Base-by-base conservation (phyloP, 2,888 invertebrate genomes). In the Anticlea derivata region DNA sequence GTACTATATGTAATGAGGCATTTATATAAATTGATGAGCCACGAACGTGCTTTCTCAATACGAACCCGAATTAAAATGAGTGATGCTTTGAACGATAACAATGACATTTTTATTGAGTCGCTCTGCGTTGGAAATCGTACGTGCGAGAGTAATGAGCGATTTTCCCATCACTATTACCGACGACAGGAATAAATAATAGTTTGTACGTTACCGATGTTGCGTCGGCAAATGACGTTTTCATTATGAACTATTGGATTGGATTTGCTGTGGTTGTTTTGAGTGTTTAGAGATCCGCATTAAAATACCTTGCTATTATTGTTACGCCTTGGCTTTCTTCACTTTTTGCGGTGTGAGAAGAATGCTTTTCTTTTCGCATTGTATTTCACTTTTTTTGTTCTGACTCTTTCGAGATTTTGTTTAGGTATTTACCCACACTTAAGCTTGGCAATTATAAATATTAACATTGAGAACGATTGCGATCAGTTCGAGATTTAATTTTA, bases 21-120 rank as follows among this genome's bases (percentile, higher is more conserved):
- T 79, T 83, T 80, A 73, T 72, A 80, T 74, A 75, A 83, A 81
- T 83, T 81, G 82, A 81, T 80, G 81, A 73, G 61, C 67, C 54
- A 50, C 55, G 51, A 61, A 58, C 50, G 58, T 48, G 54, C 60
- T 72, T 70, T 68, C 73, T 64, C 65, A 71, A 73, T 72, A 62
- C 62, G 20, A 10, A 34, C 22, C 63, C 72, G 71, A 78, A 80
- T 82, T 82, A 83, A 79, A 81, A 77, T 84, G 83, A 84, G 79
- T 80, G 83, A 84, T 84, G 80, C 68, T 77, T 63, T 57, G 56
- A 78, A 75, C 63, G 65, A 68, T 76, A 76, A 78, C 76, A 80
- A 80, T 78, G 80, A 76, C 78, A 77, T 77, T 75, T 77, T 74
- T 77, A 72, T 71, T 61, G 57, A 52, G 48, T 50, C 55, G 49